These are phyloP conservation scores for Drosophila longiperda DNA, from an alignment of 2,888 invertebrate species.

Conservation along the genomic window DNA sequence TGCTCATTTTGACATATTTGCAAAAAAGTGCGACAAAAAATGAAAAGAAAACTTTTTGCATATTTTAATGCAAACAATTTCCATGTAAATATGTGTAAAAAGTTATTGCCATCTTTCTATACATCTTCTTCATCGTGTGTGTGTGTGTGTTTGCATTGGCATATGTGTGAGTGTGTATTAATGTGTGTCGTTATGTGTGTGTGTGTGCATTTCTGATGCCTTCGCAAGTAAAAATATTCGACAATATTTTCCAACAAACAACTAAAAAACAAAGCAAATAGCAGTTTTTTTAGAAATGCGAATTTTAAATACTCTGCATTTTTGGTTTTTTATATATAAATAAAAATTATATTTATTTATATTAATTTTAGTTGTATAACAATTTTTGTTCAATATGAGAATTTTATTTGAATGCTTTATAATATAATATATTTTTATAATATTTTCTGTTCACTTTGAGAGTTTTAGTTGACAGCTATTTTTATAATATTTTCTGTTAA, in stretches of 20 bases:
- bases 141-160: slow-evolving; percentile 37
- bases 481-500: not conserved
- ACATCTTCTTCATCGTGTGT: slow-evolving; percentile 11
- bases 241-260: slow-evolving; percentile 76
- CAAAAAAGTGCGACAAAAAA: slow-evolving; percentile 26
- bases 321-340: not conserved
- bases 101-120: slow-evolving; percentile 25
- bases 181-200: slow-evolving; percentile 20
- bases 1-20: slow-evolving; percentile 34
- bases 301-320: slow-evolving; percentile 21
- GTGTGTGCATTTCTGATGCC: slow-evolving; percentile 55
- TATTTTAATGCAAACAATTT: slow-evolving; percentile 79
- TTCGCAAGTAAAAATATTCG: slow-evolving; percentile 73
- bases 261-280: slow-evolving; percentile 58
- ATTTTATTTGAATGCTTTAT: not conserved
- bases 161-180: slow-evolving; percentile 32
- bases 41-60: slow-evolving; percentile 66
- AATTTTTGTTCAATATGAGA: not conserved
- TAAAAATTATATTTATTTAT: not conserved
- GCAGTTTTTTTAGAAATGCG: slow-evolving; percentile 1
- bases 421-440: too few relatives aligned
- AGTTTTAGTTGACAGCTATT: not conserved
- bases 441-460: not conserved
- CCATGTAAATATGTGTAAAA: slow-evolving; percentile 71
- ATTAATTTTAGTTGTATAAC: not conserved